phyloP scores from a whole-genome alignment of 2,113 vertebrate species.

The Ctenodactylus gundi region DNA sequence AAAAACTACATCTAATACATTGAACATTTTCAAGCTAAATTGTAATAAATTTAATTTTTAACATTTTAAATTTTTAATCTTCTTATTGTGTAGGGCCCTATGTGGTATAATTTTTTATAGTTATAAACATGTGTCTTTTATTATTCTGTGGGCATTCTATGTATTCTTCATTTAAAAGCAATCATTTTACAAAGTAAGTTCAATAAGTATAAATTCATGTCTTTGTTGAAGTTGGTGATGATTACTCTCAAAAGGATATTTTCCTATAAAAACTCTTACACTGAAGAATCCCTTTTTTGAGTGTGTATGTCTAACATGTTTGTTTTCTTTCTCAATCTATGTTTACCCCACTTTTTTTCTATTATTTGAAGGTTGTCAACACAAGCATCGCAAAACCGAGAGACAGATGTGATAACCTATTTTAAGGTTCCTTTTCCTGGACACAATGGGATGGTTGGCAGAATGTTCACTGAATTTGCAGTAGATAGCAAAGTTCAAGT shows the following conservation, averaged over 20 bases:
- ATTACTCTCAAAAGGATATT: neutral
- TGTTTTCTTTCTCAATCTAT: neutral
- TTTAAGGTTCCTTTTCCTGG: neutral
- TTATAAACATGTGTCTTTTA: neutral
- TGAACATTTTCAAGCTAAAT: no score
- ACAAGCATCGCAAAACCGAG: no score
- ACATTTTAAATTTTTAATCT: neutral
- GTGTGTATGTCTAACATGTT: neutral
- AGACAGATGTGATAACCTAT: no score
- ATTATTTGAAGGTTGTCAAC: neutral
- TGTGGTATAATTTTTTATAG: neutral
- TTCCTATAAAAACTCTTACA: neutral
- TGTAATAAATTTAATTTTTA: neutral
- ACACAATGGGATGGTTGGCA: neutral
- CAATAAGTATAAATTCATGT: neutral
- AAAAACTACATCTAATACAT: neutral
- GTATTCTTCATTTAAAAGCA: neutral
- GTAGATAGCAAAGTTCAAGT: accelerated
- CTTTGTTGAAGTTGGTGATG: neutral
- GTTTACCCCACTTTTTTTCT: neutral
- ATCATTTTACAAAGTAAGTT: neutral
- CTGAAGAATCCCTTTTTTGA: no score
- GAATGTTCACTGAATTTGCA: neutral
- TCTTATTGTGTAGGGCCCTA: neutral
- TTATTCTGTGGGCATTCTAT: neutral